Evolutionary conservation across 2,888 invertebrate genomes (phyloP).

Genomic region (Anticlea derivata): DNA sequence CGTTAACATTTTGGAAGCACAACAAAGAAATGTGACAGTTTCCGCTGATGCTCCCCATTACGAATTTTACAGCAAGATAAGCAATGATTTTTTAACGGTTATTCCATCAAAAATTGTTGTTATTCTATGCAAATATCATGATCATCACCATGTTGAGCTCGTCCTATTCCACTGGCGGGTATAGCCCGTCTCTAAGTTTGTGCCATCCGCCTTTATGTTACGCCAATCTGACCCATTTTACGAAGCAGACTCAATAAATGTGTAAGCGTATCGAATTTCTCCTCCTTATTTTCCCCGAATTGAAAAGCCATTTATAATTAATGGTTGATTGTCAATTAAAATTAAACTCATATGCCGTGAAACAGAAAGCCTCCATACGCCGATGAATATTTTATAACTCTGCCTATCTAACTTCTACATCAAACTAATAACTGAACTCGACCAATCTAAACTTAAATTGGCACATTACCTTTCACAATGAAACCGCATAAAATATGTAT

Average conservation of each 20-base stretch:
- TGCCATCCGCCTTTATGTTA: too few species aligned
- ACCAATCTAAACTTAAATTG: slow-evolving; percentile 64
- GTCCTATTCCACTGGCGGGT: too few species aligned
- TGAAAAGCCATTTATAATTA: slow-evolving; percentile 46
- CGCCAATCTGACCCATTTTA: too few species aligned
- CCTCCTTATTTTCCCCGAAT: slow-evolving; percentile 23
- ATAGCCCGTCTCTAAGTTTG: too few species aligned
- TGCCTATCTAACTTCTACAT: slow-evolving; percentile 65
- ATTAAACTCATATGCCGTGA: slow-evolving; percentile 61
- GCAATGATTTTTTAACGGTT: slow-evolving; percentile 15
- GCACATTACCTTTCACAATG: slow-evolving; percentile 65
- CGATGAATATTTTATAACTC: slow-evolving; percentile 62
- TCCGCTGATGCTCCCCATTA: slow-evolving; percentile 24
- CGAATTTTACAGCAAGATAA: slow-evolving; percentile 24
- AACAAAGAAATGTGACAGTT: slow-evolving; percentile 37
- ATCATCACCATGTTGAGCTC: too few species aligned
- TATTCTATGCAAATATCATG: too few species aligned
- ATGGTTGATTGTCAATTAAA: slow-evolving; percentile 63
- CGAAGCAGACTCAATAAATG: not conserved
- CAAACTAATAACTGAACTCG: slow-evolving; percentile 67
- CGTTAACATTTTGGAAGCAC: slow-evolving; percentile 48
- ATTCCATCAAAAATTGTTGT: slow-evolving; percentile 4
- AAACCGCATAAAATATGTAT: slow-evolving; percentile 65
- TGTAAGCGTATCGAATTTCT: not conserved
- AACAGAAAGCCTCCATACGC: slow-evolving; percentile 58